These are phyloP conservation scores for Pleuronectes platessa DNA, from an alignment of 2,113 vertebrate species.

Conservation along the genomic window DNA sequence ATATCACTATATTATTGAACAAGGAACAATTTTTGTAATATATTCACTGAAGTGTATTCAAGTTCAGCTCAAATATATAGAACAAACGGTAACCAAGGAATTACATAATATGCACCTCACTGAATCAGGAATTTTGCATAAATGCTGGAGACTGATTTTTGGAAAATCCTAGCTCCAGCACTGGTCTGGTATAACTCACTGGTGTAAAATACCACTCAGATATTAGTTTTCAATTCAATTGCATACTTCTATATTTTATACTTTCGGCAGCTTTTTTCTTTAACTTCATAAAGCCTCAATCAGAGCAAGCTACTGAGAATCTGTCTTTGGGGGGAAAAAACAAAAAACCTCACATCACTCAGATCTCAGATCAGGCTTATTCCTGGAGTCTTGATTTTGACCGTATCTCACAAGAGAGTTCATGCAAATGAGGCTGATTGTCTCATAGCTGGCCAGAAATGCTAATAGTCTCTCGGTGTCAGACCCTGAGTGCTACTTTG, in stretches of 20 bases:
- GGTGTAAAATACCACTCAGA: too few species aligned
- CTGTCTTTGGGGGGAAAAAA: neutral
- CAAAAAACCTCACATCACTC: neutral
- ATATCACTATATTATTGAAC: too few species aligned
- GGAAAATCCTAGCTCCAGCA: too few species aligned
- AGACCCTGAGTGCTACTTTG: slow-evolving; percentile 22
- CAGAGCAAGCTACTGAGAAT: neutral
- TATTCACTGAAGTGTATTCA: too few species aligned
- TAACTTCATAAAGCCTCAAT: neutral
- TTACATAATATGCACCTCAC: too few species aligned
- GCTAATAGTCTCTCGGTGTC: slow-evolving; percentile 23
- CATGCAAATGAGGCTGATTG: slow-evolving; percentile 41
- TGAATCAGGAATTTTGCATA: too few species aligned
- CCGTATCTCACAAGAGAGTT: slow-evolving; percentile 17
- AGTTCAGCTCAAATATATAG: too few species aligned
- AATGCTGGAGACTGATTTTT: too few species aligned
- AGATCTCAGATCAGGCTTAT: slow-evolving; percentile 23
- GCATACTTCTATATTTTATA: neutral
- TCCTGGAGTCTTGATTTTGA: slow-evolving; percentile 23
- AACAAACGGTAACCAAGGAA: too few species aligned
- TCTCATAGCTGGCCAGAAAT: slow-evolving; percentile 23
- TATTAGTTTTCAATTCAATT: neutral
- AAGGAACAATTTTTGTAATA: too few species aligned
- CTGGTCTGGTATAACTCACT: too few species aligned
- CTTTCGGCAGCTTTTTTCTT: neutral